Evolutionary conservation across 1,140 invertebrate genomes (phyloP), one percentile per base, ranked within the genome.

Genomic region (Cecropterus lyciades): DNA sequence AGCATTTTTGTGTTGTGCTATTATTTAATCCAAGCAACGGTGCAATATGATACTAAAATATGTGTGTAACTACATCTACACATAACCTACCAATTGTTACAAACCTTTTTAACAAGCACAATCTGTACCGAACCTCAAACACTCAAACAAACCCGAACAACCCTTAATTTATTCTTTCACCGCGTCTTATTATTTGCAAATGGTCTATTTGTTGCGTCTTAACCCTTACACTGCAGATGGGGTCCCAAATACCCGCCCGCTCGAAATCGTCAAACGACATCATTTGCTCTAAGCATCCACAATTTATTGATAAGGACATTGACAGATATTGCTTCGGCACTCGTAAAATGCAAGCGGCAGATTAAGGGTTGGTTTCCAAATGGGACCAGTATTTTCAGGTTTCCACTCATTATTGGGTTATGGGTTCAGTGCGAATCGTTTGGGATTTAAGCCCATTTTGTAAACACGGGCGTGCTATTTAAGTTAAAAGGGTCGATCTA

Each of bases 241-340:
- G 89, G 85, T 80, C 81, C 81, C 70, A 82, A 87, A 87, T 87
- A 90, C 78, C 59, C 73, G 76, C 86, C 76, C 80, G 83, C 79
- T 77, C 79, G 75, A 80, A 87, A 87, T 80, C 85, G 82, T 89
- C 85, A 85, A 91, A 91, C 79, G 86, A 89, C 87, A 76, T 87
- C 80, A 82, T 89, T 89, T 75, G 80, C 80, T 80, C 60, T 87
- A 86, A 90, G 89, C 84, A 80, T 76, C 73, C 85, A 79, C 75
- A 91, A 91, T 91, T 91, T 91, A 91, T 91, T 91, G 89, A 91
- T 87, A 87, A 88, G 86, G 87, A 88, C 89, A 91, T 91, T 91
- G 89, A 91, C 89, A 91, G 89, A 90, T 91, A 91, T 91, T 85
- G 87, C 87, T 55, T 68, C 69, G 73, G 85, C 69, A 76, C 80